These are phyloP conservation scores for Drosophila persimilis DNA, from an alignment of 1,140 invertebrate species.

Conservation along the genomic window DNA sequence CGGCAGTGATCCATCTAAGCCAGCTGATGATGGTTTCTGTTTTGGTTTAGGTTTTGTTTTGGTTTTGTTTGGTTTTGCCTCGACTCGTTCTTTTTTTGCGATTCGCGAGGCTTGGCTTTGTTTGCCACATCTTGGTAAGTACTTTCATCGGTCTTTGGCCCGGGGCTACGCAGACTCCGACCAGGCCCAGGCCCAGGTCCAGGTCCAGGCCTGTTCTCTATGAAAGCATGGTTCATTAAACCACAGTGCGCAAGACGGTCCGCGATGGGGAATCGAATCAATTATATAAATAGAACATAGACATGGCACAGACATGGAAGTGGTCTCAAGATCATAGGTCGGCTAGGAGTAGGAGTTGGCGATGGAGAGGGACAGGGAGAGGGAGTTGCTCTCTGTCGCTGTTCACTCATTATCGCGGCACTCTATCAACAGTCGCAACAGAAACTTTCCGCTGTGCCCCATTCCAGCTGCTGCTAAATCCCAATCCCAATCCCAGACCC, in stretches of 20 bases:
- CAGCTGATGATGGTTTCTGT: slow-evolving; percentile 45
- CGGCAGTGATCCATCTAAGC: slow-evolving; percentile 57
- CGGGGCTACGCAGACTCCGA: slow-evolving; percentile 34
- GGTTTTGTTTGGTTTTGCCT: slow-evolving; percentile 5
- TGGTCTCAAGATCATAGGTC: slow-evolving; percentile 57
- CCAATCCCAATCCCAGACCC: slow-evolving; percentile 1
- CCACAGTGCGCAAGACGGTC: slow-evolving; percentile 7
- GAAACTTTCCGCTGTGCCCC: slow-evolving; percentile 64
- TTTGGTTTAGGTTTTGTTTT: slow-evolving; percentile 29
- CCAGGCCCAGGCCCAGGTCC: not conserved
- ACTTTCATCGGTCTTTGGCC: slow-evolving; percentile 65
- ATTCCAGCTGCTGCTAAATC: slow-evolving; percentile 32
- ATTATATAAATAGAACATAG: slow-evolving; percentile 59
- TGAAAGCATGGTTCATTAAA: slow-evolving; percentile 68
- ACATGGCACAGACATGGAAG: slow-evolving; percentile 53
- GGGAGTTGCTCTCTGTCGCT: slow-evolving; percentile 10
- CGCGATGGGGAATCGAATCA: slow-evolving; percentile 58
- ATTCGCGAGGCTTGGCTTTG: slow-evolving; percentile 15
- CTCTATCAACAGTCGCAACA: slow-evolving; percentile 60
- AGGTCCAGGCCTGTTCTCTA: slow-evolving; percentile 17
- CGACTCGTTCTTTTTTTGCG: slow-evolving; percentile 1
- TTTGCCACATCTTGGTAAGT: slow-evolving; percentile 41
- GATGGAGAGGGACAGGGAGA: not conserved
- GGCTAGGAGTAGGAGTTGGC: slow-evolving; percentile 1
- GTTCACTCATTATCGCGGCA: slow-evolving; percentile 68